Base-by-base conservation (phyloP, 2,797 vertebrate species). In the Agapornis canus region DNA sequence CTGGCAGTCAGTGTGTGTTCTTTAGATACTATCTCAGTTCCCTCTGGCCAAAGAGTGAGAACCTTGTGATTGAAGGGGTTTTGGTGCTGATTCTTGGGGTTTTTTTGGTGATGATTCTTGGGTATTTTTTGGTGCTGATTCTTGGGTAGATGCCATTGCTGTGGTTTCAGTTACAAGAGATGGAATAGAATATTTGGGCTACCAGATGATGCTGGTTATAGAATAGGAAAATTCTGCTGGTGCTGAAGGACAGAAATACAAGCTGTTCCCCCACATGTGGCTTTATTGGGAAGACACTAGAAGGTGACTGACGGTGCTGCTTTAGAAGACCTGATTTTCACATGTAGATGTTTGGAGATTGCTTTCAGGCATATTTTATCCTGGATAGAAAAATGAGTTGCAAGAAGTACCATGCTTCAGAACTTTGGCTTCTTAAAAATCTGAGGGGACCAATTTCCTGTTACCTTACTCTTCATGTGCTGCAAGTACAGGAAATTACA, bases 401-500 rank as follows among this genome's bases (percentile, higher is more conserved):
- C 66, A 66, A 72, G 63, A 80, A 90, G 75, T 63, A 48, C 79
- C 64, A 43, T 2, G 6, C 83, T 90, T 83, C 32, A 80, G 52
- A 78, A 90, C 45, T 42, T 39, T 70, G 83, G 57, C 61, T 78
- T 89, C 57, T 78, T 65, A 57, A 37, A 82, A 85, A 79, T 63
- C 93, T 43, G 77, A 66, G 70, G 87, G 93, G 72, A 86, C 70
- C 60, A 71, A 75, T 86, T 86, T 57, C 0, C 0, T 63, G 80
- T 85, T 94, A 68, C 86, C 84, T 82, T 94, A 60, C 79, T 94
- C 92, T 85, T 52, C 77, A 78, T 39, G 68, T 40, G 86, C 70
- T 80, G 69, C 85, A 52, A 80, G 92, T 11, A 51, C 79, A 95
- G 92, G 94, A 95, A 95, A 93, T 95, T 83, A 56, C 89, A 85